Percentiles rank a stretch among this genome's conserved stretches.
phyloP scores from a whole-genome alignment of 2,888 invertebrate genomes.

The Epirrhoe alternata region DNA sequence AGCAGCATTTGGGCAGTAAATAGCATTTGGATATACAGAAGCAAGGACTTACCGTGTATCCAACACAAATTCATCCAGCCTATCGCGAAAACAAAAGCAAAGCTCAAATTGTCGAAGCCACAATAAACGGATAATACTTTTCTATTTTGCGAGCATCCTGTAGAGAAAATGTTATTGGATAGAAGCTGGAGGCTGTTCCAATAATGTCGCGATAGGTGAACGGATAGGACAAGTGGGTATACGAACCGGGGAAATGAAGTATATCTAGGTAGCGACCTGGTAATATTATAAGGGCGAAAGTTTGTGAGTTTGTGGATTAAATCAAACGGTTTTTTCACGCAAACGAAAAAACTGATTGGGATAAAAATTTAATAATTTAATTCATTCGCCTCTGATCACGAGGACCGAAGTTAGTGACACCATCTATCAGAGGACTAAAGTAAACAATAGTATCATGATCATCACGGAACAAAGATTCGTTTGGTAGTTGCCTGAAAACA shows the following conservation, averaged over 20 bases:
- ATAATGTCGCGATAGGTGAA: slow-evolving; percentile 31
- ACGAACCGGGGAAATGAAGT: slow-evolving; percentile 17
- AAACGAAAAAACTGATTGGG: no score
- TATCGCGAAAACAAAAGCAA: slow-evolving; percentile 20
- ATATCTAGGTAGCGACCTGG: slow-evolving; percentile 2
- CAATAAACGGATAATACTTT: slow-evolving; percentile 19
- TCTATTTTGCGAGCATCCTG: slow-evolving; percentile 29
- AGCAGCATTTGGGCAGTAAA: neutral
- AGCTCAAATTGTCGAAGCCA: slow-evolving; percentile 12
- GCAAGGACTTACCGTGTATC: neutral
- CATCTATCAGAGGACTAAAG: no score
- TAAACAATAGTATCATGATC: no score
- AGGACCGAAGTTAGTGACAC: no score
- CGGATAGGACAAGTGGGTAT: slow-evolving; percentile 21
- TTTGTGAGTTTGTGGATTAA: no score
- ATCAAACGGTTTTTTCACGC: no score
- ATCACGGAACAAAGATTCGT: no score
- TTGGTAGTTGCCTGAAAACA: no score
- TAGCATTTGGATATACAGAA: neutral
- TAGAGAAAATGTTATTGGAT: slow-evolving; percentile 31
- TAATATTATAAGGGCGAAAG: no score
- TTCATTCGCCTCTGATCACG: no score
- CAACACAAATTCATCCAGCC: slow-evolving; percentile 4
- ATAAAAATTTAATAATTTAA: no score
- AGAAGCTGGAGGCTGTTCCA: slow-evolving; percentile 19